These are phyloP conservation scores for Pseudochromis fuscus DNA, from an alignment of 2,797 vertebrate genomes.

Conservation along the genomic window DNA sequence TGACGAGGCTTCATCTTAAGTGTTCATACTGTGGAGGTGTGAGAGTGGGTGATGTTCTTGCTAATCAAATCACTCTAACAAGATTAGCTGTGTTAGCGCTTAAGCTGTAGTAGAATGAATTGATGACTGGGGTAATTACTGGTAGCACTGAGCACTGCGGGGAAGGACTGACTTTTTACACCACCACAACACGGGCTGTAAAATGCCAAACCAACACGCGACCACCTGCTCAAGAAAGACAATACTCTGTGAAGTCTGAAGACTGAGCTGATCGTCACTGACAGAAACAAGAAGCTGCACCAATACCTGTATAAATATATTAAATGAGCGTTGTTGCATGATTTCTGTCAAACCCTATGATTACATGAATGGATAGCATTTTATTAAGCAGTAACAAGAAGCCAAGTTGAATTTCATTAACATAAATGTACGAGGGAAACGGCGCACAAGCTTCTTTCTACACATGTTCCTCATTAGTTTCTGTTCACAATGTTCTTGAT, in stretches of 20 bases:
- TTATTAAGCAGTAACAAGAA: constrained; percentile 2
- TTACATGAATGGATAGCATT: constrained; percentile 16
- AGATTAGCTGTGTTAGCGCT: constrained; percentile 74
- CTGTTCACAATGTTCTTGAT: no score
- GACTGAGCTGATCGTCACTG: constrained; percentile 15
- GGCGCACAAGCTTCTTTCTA: constrained; percentile 16
- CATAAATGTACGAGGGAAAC: constrained; percentile 11
- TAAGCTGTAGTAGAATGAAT: constrained; percentile 75
- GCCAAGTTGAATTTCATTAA: constrained; percentile 18
- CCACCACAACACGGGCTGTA: constrained; percentile 48
- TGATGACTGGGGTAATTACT: constrained; percentile 74
- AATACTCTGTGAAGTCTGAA: constrained; percentile 67
- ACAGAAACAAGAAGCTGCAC: constrained; percentile 7
- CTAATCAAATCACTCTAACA: constrained; percentile 75
- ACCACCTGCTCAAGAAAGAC: constrained; percentile 79
- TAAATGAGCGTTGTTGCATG: not conserved
- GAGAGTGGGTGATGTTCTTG: constrained; percentile 55
- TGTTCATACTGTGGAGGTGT: constrained; percentile 63
- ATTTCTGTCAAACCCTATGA: constrained; percentile 14
- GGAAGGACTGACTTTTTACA: constrained; percentile 50
- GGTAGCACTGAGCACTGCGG: constrained; percentile 57
- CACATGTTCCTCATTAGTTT: constrained; percentile 20
- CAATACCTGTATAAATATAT: constrained; percentile 4
- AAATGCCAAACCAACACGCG: constrained; percentile 69
- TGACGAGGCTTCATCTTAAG: constrained; percentile 36